A percentile compares a stretch with the other conserved stretches of the same genome.
Conservation (phyloP, 2,113 vertebrate genomes). For the Solea solea region DNA sequence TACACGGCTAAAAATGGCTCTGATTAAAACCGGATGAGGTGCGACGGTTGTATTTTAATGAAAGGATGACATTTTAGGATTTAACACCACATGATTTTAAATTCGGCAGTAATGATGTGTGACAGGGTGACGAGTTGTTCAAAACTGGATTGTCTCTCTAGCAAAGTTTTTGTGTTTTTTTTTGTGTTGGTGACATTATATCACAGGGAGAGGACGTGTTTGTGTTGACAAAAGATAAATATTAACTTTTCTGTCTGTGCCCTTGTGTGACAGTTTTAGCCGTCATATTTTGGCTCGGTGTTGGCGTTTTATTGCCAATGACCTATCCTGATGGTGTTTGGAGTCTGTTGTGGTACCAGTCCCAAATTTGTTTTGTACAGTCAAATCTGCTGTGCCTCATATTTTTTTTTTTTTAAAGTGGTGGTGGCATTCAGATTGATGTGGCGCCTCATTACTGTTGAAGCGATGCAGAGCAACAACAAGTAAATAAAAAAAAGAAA, state of each 20-base stretch:
- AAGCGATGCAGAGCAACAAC: conserved; percentile 40
- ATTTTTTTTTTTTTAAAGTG: conserved; percentile 11
- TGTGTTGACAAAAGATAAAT: not conserved
- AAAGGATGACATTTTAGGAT: not conserved
- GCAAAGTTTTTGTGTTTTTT: not conserved
- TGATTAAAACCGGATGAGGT: not conserved
- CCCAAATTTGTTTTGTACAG: conserved; percentile 25
- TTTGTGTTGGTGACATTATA: not conserved
- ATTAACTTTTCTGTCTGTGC: conserved; percentile 1
- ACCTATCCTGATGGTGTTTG: conserved; percentile 9
- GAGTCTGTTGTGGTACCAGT: conserved; percentile 1
- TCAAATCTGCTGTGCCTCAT: conserved; percentile 12
- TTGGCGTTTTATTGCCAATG: conserved; percentile 19
- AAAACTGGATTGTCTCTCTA: not conserved
- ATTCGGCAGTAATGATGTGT: not conserved
- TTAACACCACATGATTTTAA: not conserved
- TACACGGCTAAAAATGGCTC: not conserved
- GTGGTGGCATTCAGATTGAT: conserved; percentile 23
- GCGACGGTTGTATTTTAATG: not conserved
- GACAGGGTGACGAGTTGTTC: not conserved
- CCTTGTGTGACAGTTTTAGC: conserved; percentile 9
- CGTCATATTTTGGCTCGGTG: not conserved
- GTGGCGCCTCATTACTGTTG: conserved; percentile 29
- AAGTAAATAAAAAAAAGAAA: too few species aligned
- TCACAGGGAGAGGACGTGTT: not conserved